Percentiles rank a stretch among this genome's conserved stretches.
phyloP scores from a whole-genome alignment of 1,140 invertebrate species.

The Acyrthosiphon pisum region DNA sequence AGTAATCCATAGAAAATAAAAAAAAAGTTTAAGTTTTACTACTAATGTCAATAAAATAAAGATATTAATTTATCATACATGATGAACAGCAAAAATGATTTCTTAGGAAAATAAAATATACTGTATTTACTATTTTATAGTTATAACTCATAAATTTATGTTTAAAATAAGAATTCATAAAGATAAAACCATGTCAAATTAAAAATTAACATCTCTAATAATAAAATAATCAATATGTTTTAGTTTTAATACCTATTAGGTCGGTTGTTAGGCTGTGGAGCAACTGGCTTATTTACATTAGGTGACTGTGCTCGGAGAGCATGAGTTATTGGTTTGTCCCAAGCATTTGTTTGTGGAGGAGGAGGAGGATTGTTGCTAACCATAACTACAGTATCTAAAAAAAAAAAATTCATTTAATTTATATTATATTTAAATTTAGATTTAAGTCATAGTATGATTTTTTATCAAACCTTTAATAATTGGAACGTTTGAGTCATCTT shows the following conservation, averaged over 20 bases:
- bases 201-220: neutral
- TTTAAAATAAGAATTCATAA: neutral
- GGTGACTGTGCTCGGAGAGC: slow-evolving; percentile 68
- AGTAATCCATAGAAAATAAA: neutral
- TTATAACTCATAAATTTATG: neutral
- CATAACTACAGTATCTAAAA: slow-evolving; percentile 62
- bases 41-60: neutral
- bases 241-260: slow-evolving; percentile 15
- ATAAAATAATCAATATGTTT: neutral
- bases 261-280: slow-evolving; percentile 5
- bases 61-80: too few relatives aligned
- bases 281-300: slow-evolving; percentile 57
- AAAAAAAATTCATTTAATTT: neutral
- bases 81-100: too few relatives aligned
- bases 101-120: neutral
- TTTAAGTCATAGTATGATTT: neutral
- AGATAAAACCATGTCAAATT: neutral
- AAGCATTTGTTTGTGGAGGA: slow-evolving; percentile 77
- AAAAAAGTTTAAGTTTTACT: neutral
- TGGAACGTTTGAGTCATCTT: slow-evolving; percentile 20
- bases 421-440: neutral
- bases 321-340: slow-evolving; percentile 82
- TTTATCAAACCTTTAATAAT: slow-evolving; percentile 54
- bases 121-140: neutral
- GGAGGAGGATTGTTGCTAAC: slow-evolving; percentile 68